These are phyloP conservation scores for Lamellibrachia luymesi DNA, from an alignment of 1,140 invertebrate species.

Conservation along the genomic window DNA sequence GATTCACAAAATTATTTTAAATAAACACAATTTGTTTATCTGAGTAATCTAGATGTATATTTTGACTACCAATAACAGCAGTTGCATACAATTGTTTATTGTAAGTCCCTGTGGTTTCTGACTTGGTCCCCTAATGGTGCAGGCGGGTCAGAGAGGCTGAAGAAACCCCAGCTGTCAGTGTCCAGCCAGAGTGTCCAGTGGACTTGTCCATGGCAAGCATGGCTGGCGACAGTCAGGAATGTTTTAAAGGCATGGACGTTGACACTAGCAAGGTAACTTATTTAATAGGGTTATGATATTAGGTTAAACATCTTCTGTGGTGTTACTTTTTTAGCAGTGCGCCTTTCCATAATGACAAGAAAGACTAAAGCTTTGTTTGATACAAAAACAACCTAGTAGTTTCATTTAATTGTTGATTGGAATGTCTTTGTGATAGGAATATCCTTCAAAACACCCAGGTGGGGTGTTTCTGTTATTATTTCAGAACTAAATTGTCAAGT, in stretches of 20 bases:
- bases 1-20: too few species aligned
- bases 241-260: conserved; percentile 21
- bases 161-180: neutral
- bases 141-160: neutral
- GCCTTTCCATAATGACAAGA: neutral
- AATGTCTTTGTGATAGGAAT: too few species aligned
- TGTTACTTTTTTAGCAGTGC: neutral
- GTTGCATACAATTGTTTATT: neutral
- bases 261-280: conserved; percentile 16
- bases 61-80: neutral
- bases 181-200: neutral
- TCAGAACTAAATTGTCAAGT: too few species aligned
- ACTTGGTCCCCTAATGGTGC: neutral
- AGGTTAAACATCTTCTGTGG: neutral
- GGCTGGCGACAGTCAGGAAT: neutral
- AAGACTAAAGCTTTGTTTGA: neutral
- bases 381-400: too few species aligned
- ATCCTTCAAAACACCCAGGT: too few species aligned
- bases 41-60: too few species aligned
- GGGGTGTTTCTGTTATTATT: too few species aligned
- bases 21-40: too few species aligned
- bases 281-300: neutral
- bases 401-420: too few species aligned
- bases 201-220: conserved; percentile 12
- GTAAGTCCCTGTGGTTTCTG: neutral